Percentiles rank a stretch among this genome's conserved stretches.
Evolutionary conservation across 2,113 vertebrate species (phyloP).

Genomic region (Nanger granti): DNA sequence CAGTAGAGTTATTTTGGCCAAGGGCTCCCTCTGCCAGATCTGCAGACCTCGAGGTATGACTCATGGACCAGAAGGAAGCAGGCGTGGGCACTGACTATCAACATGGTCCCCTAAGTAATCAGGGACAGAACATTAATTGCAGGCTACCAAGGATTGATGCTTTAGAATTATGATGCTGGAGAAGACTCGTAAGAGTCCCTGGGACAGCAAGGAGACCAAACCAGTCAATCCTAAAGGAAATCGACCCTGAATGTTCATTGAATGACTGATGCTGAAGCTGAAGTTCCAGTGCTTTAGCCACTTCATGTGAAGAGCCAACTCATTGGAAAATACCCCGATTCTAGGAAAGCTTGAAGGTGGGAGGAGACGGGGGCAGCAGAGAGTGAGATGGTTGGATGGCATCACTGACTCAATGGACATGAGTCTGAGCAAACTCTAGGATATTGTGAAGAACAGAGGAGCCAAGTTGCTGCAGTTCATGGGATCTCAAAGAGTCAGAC

Average conservation of each 20-base stretch:
- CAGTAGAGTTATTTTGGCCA: conserved; percentile 1
- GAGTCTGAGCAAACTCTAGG: not conserved
- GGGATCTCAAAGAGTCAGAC: not conserved
- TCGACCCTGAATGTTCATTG: not conserved
- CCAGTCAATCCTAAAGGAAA: not conserved
- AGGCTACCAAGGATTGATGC: not conserved
- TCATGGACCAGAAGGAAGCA: conserved; percentile 38
- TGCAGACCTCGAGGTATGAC: not conserved
- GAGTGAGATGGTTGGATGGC: not conserved
- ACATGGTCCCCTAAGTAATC: not conserved
- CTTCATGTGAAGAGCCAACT: not conserved
- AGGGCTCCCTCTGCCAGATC: not conserved
- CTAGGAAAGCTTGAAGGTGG: not conserved
- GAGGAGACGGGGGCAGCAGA: not conserved
- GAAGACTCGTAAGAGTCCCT: not conserved
- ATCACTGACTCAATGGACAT: not conserved
- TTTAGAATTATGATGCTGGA: not conserved
- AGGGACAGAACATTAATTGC: conserved; percentile 40
- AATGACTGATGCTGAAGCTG: not conserved
- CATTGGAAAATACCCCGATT: not conserved
- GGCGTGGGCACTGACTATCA: not conserved
- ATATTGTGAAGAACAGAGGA: not conserved
- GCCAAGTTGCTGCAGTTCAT: not conserved
- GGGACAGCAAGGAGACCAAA: not conserved
- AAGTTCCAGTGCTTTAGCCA: not conserved